Percentiles rank a stretch among this genome's conserved stretches.
Evolutionary conservation across 2,888 invertebrate genomes (phyloP).

Genomic region (Drosophila nr. medialis): DNA sequence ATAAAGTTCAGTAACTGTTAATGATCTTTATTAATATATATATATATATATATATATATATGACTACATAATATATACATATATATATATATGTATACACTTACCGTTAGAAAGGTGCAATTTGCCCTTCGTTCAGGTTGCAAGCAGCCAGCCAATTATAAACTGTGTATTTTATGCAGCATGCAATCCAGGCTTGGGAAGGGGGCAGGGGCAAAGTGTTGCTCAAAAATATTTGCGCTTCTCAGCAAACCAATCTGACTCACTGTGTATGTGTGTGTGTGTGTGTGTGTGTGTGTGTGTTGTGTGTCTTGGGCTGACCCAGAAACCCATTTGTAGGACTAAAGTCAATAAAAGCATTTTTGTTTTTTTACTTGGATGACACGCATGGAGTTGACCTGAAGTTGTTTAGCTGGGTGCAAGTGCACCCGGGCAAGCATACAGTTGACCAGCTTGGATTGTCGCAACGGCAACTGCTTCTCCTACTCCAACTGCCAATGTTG

Average conservation of each 20-base stretch:
- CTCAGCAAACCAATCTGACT: slow-evolving; percentile 40
- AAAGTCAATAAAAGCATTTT: slow-evolving; percentile 67
- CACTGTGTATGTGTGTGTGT: slow-evolving; percentile 15
- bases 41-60: background rate
- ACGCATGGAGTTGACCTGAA: slow-evolving; percentile 47
- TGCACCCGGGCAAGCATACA: slow-evolving; percentile 12
- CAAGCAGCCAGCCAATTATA: background rate
- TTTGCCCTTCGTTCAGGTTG: background rate
- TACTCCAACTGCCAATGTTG: background rate
- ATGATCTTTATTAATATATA: background rate
- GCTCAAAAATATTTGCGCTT: slow-evolving; percentile 26
- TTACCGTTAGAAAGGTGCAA: background rate
- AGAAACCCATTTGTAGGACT: slow-evolving; percentile 73
- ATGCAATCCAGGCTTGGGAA: background rate
- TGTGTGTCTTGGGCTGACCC: slow-evolving; percentile 57
- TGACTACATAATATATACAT: background rate
- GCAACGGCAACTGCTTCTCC: background rate
- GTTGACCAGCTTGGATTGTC: slow-evolving; percentile 8
- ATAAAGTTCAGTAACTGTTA: background rate
- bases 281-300: slow-evolving; percentile 23
- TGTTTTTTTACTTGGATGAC: slow-evolving; percentile 38
- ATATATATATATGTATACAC: background rate
- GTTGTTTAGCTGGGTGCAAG: slow-evolving; percentile 23
- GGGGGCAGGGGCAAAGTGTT: background rate
- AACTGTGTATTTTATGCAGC: slow-evolving; percentile 1